Evolutionary conservation across 2,113 vertebrate genomes (phyloP).

Genomic region (Mesoclemmys tuberculata): DNA sequence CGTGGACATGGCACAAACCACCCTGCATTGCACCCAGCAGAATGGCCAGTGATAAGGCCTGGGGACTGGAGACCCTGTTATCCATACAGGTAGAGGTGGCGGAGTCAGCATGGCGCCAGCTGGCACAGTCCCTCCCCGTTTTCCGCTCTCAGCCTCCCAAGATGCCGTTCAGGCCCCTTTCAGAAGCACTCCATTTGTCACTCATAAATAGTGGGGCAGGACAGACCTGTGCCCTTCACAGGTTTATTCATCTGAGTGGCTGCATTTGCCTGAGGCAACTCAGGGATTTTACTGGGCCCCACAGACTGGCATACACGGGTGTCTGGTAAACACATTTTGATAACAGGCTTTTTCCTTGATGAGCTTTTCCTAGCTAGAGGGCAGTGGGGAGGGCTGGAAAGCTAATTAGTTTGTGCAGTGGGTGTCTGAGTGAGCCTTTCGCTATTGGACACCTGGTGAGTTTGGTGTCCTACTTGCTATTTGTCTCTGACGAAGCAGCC

Average conservation of each 20-base stretch:
- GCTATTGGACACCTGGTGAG: background rate
- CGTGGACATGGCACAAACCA: background rate
- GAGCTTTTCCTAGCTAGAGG: constrained; percentile 62
- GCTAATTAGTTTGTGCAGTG: constrained; percentile 64
- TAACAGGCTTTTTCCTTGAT: constrained; percentile 64
- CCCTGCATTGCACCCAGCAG: background rate
- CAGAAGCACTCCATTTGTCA: background rate
- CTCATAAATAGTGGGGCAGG: background rate
- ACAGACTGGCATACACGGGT: background rate
- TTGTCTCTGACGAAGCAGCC: background rate
- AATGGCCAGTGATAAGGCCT: rapidly evolving
- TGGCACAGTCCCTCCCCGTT: background rate
- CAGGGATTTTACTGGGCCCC: constrained; percentile 10
- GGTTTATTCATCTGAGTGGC: constrained; percentile 22
- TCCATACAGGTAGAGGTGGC: rapidly evolving
- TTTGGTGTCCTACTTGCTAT: constrained; percentile 62
- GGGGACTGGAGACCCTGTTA: rapidly evolving
- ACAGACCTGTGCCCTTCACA: constrained; percentile 62
- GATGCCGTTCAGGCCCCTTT: background rate
- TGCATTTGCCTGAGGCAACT: constrained; percentile 25
- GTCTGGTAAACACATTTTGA: constrained; percentile 68
- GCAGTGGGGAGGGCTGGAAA: constrained; percentile 44
- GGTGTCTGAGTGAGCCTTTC: constrained; percentile 50
- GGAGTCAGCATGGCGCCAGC: background rate
- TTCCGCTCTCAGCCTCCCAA: background rate